phyloP scores from a whole-genome alignment of 2,797 vertebrate species.

The Pachyuromys duprasi region DNA sequence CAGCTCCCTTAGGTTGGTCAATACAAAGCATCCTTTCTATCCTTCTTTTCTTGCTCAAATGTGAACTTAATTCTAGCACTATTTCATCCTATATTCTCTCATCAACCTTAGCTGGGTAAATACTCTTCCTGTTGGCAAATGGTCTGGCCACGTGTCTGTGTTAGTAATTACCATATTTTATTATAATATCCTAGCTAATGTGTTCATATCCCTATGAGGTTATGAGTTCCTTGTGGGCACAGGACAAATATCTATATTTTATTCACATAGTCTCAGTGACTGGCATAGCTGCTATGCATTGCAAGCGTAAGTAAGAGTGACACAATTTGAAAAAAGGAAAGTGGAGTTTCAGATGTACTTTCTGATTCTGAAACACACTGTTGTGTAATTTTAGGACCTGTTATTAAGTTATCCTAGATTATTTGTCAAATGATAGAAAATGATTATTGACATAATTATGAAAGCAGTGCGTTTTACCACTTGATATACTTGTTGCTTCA shows the following conservation, averaged over 20 bases:
- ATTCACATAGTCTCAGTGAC: background rate
- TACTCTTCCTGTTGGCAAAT: background rate
- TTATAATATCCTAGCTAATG: background rate
- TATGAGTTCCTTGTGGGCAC: background rate
- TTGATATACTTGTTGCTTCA: background rate
- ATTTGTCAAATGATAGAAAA: conserved; percentile 15
- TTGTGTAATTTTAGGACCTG: background rate
- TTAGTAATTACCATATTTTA: conserved; percentile 7
- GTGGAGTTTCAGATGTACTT: background rate
- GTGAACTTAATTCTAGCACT: background rate
- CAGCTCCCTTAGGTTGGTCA: background rate
- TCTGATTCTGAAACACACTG: background rate
- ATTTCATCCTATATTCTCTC: background rate
- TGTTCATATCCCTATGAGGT: background rate
- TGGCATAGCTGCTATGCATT: background rate
- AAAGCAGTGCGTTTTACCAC: background rate
- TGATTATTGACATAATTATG: background rate
- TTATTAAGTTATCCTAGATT: conserved; percentile 18
- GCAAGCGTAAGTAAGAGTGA: background rate
- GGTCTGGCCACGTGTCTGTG: background rate
- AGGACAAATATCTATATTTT: background rate
- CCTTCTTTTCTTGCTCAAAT: background rate
- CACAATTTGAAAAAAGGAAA: background rate
- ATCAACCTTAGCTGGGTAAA: background rate
- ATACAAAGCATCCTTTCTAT: background rate